Evolutionary conservation across 2,113 vertebrate genomes (phyloP).

Genomic region (Cyanistes caeruleus): DNA sequence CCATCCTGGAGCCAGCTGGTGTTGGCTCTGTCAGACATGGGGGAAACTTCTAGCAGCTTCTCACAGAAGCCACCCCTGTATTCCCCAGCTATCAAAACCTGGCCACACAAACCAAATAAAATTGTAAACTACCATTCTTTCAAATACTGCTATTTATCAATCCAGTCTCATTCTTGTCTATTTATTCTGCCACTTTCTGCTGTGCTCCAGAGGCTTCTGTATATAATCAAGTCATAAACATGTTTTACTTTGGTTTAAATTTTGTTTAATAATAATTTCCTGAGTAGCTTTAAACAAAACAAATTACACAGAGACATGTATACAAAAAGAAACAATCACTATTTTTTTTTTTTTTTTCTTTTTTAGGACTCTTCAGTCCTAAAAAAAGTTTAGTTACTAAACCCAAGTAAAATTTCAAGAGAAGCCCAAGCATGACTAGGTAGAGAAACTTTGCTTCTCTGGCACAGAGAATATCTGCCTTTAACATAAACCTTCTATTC

Average conservation of each 20-base stretch:
- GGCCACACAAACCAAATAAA: neutral
- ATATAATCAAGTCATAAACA: neutral
- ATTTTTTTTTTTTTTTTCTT: neutral
- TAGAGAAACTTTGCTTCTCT: neutral
- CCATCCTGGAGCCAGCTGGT: neutral
- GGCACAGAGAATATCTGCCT: neutral
- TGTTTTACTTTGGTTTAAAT: neutral
- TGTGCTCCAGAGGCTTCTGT: neutral
- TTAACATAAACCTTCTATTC: neutral
- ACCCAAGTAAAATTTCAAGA: neutral
- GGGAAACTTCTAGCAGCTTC: neutral
- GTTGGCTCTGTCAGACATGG: accelerated
- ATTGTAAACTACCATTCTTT: neutral
- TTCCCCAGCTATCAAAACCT: neutral
- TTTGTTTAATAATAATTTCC: constrained; percentile 35
- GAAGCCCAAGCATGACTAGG: neutral
- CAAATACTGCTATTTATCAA: neutral
- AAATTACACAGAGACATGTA: neutral
- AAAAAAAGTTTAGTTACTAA: neutral
- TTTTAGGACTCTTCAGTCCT: neutral
- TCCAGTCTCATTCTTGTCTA: neutral
- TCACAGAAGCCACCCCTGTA: neutral
- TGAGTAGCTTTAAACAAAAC: constrained; percentile 24
- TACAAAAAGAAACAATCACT: neutral
- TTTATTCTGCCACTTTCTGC: constrained; percentile 40